These are phyloP conservation scores for Microhierax caerulescens DNA, from an alignment of 2,797 vertebrate genomes.

Conservation along the genomic window DNA sequence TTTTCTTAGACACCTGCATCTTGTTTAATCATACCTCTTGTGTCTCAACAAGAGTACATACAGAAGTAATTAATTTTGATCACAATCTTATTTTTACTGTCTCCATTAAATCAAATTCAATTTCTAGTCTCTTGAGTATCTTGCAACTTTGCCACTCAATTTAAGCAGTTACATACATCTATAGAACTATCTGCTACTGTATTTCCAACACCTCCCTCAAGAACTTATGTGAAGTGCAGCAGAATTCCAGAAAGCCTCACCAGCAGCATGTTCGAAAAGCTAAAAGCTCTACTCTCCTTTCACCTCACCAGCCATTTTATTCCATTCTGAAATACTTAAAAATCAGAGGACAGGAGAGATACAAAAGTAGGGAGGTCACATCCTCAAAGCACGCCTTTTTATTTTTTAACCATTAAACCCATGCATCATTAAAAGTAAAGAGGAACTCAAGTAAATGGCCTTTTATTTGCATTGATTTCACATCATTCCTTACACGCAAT, in stretches of 20 bases:
- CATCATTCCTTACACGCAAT: neutral
- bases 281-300: neutral
- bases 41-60: neutral
- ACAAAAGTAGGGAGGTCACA: neutral
- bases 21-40: neutral
- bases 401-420: neutral
- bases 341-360: neutral
- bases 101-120: neutral
- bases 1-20: neutral
- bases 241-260: neutral
- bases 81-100: neutral
- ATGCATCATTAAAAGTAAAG: neutral
- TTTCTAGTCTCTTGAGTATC: neutral
- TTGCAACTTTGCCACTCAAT: neutral
- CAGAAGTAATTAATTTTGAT: neutral
- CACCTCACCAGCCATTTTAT: neutral
- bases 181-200: neutral
- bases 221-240: neutral
- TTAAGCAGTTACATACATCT: fast-evolving
- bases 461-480: neutral
- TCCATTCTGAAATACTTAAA: neutral
- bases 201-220: neutral
- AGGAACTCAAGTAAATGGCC: neutral
- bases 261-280: neutral
- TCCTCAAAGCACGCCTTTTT: neutral